A percentile compares a stretch with the other conserved stretches of the same genome.
Conservation (phyloP, 2,888 invertebrate genomes). For the Cyclophora albipunctata region DNA sequence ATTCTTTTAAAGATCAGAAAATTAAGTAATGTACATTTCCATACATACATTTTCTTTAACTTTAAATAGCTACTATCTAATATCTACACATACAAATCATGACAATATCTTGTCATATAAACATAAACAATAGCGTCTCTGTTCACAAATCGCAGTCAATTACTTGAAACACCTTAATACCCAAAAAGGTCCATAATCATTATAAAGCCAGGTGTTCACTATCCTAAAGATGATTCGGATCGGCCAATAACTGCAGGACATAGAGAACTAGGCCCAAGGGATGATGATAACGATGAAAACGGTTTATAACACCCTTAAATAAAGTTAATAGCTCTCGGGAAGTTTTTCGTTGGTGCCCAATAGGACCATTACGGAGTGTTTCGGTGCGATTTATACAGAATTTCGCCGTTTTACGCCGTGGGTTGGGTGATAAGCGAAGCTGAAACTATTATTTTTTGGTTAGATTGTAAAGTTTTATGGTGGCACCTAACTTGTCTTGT, state of each 20-base stretch:
- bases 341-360: slow-evolving; percentile 67
- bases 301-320: slow-evolving; percentile 72
- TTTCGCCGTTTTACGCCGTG: slow-evolving; percentile 53
- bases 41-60: too few species aligned
- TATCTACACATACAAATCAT: too few species aligned
- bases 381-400: slow-evolving; percentile 65
- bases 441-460: background rate
- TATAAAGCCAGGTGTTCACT: slow-evolving; percentile 18
- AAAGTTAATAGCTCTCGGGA: slow-evolving; percentile 67
- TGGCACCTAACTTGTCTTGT: too few species aligned
- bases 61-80: too few species aligned
- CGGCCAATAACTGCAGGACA: slow-evolving; percentile 54
- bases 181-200: too few species aligned
- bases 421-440: slow-evolving; percentile 3
- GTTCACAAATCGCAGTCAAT: too few species aligned
- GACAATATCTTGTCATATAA: too few species aligned
- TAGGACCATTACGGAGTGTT: slow-evolving; percentile 62
- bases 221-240: slow-evolving; percentile 19
- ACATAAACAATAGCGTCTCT: too few species aligned
- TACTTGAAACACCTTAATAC: too few species aligned
- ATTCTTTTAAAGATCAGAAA: too few species aligned
- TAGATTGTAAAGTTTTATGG: too few species aligned
- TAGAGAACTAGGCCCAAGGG: slow-evolving; percentile 52
- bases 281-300: slow-evolving; percentile 67
- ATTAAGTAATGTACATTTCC: too few species aligned